These are phyloP conservation scores for Rhinopomastus cyanomelas DNA, from an alignment of 2,113 vertebrate genomes.

Conservation along the genomic window DNA sequence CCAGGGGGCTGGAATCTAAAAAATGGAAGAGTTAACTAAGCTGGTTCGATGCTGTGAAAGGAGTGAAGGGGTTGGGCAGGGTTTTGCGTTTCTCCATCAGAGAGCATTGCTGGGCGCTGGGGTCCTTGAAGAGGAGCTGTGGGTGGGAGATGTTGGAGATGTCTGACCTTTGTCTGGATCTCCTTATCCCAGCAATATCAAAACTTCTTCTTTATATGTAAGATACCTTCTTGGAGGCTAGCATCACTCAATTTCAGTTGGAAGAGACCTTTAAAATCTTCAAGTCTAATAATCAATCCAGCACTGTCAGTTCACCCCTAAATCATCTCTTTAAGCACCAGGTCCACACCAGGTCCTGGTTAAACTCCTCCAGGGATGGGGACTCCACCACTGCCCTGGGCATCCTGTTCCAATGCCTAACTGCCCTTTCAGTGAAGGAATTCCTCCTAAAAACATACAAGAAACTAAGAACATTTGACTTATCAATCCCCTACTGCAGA, in stretches of 20 bases:
- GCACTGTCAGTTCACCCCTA: too few species aligned
- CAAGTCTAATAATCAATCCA: too few species aligned
- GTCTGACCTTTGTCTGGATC: not conserved
- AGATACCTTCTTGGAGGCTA: not conserved
- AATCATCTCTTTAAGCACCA: too few species aligned
- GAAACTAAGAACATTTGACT: not conserved
- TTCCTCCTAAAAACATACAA: too few species aligned
- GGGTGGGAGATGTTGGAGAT: not conserved
- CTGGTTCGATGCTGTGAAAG: not conserved
- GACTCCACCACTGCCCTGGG: too few species aligned
- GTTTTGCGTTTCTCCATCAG: not conserved
- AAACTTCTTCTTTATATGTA: not conserved
- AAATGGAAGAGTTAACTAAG: not conserved
- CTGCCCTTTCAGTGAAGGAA: too few species aligned
- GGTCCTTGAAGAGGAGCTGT: not conserved
- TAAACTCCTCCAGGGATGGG: too few species aligned
- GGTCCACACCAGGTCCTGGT: too few species aligned
- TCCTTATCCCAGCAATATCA: not conserved
- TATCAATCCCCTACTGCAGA: not conserved
- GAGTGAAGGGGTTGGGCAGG: not conserved
- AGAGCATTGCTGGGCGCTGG: rapidly evolving
- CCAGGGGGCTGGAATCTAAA: not conserved
- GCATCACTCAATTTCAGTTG: too few species aligned
- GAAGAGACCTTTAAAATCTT: too few species aligned
- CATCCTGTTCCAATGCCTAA: too few species aligned